Base-by-base conservation (phyloP, 2,113 vertebrate genomes). In the Hippoglossus stenolepis region DNA sequence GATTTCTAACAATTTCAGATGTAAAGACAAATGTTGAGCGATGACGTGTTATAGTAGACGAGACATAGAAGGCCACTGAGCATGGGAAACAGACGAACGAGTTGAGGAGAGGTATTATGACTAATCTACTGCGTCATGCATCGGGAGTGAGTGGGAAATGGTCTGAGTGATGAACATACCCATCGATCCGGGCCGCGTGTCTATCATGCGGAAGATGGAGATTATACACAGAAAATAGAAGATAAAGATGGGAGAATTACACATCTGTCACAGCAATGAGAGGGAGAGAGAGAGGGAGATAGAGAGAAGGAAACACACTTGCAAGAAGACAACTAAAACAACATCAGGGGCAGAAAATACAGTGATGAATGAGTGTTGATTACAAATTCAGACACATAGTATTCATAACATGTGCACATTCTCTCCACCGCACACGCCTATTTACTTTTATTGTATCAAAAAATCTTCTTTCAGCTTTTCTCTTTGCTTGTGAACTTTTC, bases 101-200 rank as follows among this genome's bases (percentile, higher is more conserved):
- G 72, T 0, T n/a, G 49, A n/a, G 65, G 47, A 4, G 26, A 68
- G 31, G 20, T 10, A n/a, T n/a, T 63, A n/a, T 35, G 60, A 70
- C 28, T 51, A 66, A 65, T 65, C 63, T 69, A 71, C 38, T 57
- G 58, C 5, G 5, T 63, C 75, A 75, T 90, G 83, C 82, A 84
- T 65, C 53, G 61, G 21, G 40, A 60, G 51, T 62, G 73, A 70
- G 14, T 73, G 76, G 70, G 61, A 61, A 81, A 78, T 89, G 78
- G 57, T 74, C 87, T 84, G 82, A 87, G 79, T 40, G 53, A 89
- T 79, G 67, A 87, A 96, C 95, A 89, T 95, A 95, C 94, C 93
- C 94, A 95, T 95, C 92, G 94, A 75, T 92, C 94, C 88, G 88
- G 92, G 92, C 94, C 92, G 73, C 89, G 91, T 89, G 92, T 91